Base-by-base conservation (phyloP, 2,888 invertebrate genomes). In the Ectemnius continuus region DNA sequence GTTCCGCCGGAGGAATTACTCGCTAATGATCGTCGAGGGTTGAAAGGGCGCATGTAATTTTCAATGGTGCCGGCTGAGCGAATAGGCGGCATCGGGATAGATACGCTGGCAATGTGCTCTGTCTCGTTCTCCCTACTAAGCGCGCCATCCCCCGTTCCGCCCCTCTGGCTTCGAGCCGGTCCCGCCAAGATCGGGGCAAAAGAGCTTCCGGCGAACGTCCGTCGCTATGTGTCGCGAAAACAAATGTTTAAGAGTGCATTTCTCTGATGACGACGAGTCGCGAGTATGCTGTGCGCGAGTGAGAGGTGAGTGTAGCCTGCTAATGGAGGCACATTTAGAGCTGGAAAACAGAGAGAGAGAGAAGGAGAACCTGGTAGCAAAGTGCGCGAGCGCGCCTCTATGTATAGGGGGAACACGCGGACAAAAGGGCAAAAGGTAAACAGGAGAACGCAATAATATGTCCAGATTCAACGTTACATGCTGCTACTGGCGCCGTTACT, bases 231-330 rank as follows among this genome's bases (percentile, higher is more conserved):
- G 76, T 47, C 28, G 48, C 45, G 72, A 61, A 76, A 77, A 77
- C 76, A 77, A 77, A 77, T 72, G 76, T 46, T 76, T 72, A 76
- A 76, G 76, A 79, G 76, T 69, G 66, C 79, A 76, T 79, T 79
- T 79, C 79, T 69, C 59, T 76, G 79, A 79, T 79, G 79, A 79
- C 61, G 68, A 61, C 61, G 68, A 58, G 58, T 36, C 48, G 58
- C 14, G 60, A 59, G 70, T 67, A n/a, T n/a, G 67, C 73, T 66
- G 73, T 28, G 60, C 58, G 23, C 23, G 23, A 23, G 23, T 62
- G 47, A n/a, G 47, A 14, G 47, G 47, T 47, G 63, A 46, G 58
- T 46, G 23, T 23, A 23, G 23, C 61, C 20, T 59, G 67, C 48
- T 48, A 57, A 66, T 65, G 45, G 57, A 26, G 61, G 73, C 73